Evolutionary conservation across 2,888 invertebrate species (phyloP).

Genomic region (Pteria penguin): DNA sequence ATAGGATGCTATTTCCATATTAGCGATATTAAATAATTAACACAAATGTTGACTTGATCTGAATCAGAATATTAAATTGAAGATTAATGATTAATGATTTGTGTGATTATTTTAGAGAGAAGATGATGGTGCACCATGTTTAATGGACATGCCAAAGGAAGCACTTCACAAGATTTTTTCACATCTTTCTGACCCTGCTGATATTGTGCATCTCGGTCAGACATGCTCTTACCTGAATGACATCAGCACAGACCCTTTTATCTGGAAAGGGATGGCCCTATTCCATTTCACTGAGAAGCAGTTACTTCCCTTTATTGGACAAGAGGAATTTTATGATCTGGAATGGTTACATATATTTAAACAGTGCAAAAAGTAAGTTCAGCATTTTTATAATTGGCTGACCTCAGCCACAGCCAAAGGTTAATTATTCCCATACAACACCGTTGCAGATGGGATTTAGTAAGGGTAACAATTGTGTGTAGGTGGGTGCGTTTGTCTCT

Average conservation of each 20-base stretch:
- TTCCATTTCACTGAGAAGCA: conserved; percentile 8
- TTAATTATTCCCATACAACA: too few relatives aligned
- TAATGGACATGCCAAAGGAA: conserved; percentile 2
- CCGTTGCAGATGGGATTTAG: too few relatives aligned
- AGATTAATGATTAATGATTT: neutral
- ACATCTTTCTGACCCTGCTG: neutral
- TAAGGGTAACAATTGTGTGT: too few relatives aligned
- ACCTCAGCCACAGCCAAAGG: too few relatives aligned
- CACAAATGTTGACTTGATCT: too few relatives aligned
- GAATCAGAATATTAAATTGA: too few relatives aligned
- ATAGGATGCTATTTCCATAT: too few relatives aligned
- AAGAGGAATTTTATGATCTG: neutral
- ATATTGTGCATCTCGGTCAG: neutral
- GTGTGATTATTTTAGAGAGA: conserved; percentile 2
- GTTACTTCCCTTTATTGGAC: neutral
- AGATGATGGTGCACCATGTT: neutral
- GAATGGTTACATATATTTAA: neutral
- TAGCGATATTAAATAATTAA: too few relatives aligned
- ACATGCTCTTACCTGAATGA: neutral
- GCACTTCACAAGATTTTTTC: neutral
- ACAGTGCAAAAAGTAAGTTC: too few relatives aligned
- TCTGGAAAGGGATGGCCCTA: neutral
- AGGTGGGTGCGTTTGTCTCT: too few relatives aligned
- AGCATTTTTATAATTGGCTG: too few relatives aligned
- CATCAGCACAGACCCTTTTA: neutral